Evolutionary conservation across 2,888 invertebrate species (phyloP).

Genomic region (Diachrysia chrysitis): DNA sequence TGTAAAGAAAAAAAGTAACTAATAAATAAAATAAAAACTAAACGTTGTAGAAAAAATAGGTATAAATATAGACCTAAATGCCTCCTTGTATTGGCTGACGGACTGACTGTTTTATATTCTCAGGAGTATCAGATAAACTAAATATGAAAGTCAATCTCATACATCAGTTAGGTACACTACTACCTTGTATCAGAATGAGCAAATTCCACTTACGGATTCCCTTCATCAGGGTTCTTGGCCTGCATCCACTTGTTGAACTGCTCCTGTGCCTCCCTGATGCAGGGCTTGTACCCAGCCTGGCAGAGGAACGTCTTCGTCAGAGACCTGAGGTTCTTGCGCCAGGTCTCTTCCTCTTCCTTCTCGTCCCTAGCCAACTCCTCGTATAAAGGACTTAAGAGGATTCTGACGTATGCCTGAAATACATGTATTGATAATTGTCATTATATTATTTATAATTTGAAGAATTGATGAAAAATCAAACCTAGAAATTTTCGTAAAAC

Average conservation of each 20-base stretch:
- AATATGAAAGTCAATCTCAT: background rate
- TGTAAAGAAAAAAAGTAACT: background rate
- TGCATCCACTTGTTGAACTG: slow-evolving; percentile 94
- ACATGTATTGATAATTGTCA: background rate
- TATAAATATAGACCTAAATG: too few relatives aligned
- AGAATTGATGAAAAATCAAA: too few relatives aligned
- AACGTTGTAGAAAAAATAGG: too few relatives aligned
- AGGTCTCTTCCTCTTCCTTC: slow-evolving; percentile 90
- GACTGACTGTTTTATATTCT: background rate
- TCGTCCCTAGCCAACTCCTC: slow-evolving; percentile 89
- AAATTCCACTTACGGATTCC: slow-evolving; percentile 92
- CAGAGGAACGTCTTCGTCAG: slow-evolving; percentile 93
- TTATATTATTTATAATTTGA: background rate
- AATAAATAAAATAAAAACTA: background rate
- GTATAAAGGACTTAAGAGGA: slow-evolving; percentile 92
- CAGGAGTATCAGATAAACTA: background rate
- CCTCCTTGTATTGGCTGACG: too few relatives aligned
- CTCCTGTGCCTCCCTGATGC: slow-evolving; percentile 92
- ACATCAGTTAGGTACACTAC: background rate
- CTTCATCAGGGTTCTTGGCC: slow-evolving; percentile 92
- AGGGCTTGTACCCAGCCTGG: slow-evolving; percentile 93
- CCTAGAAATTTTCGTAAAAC: too few relatives aligned
- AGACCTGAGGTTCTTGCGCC: slow-evolving; percentile 91
- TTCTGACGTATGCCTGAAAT: slow-evolving; percentile 91
- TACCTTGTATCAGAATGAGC: background rate